These are phyloP conservation scores for Apodemia mormo DNA, from an alignment of 2,888 invertebrate genomes.

Conservation along the genomic window DNA sequence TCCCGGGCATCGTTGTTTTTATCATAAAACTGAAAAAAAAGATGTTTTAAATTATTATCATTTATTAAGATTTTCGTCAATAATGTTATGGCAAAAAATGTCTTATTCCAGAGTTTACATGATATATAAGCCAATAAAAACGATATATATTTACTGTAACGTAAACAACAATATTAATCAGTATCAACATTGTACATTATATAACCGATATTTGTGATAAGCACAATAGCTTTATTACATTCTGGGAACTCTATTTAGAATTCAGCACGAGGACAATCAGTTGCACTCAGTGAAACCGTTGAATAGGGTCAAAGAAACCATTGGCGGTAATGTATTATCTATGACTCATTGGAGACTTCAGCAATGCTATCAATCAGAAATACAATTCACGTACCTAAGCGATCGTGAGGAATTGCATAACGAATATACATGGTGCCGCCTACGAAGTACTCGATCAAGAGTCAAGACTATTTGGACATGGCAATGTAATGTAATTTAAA, in stretches of 20 bases:
- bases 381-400: slow-evolving; percentile 57
- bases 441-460: slow-evolving; percentile 54
- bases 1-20: no score
- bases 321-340: slow-evolving; percentile 64
- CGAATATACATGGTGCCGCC: slow-evolving; percentile 68
- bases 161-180: slow-evolving; percentile 20
- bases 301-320: slow-evolving; percentile 74
- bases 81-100: no score
- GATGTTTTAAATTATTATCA: no score
- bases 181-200: slow-evolving; percentile 30
- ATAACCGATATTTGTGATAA: slow-evolving; percentile 26
- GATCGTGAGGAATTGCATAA: slow-evolving; percentile 53
- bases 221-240: slow-evolving; percentile 50
- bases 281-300: slow-evolving; percentile 64
- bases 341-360: slow-evolving; percentile 67
- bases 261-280: slow-evolving; percentile 71
- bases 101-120: no score
- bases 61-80: no score
- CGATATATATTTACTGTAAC: background rate
- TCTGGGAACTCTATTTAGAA: slow-evolving; percentile 65
- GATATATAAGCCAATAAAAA: background rate
- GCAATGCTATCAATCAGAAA: slow-evolving; percentile 59
- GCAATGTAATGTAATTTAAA: slow-evolving; percentile 46
- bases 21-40: no score
- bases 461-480: slow-evolving; percentile 51